Percentiles rank a stretch among this genome's conserved stretches.
phyloP scores from a whole-genome alignment of 2,888 invertebrate species.

The Macaria liturata region DNA sequence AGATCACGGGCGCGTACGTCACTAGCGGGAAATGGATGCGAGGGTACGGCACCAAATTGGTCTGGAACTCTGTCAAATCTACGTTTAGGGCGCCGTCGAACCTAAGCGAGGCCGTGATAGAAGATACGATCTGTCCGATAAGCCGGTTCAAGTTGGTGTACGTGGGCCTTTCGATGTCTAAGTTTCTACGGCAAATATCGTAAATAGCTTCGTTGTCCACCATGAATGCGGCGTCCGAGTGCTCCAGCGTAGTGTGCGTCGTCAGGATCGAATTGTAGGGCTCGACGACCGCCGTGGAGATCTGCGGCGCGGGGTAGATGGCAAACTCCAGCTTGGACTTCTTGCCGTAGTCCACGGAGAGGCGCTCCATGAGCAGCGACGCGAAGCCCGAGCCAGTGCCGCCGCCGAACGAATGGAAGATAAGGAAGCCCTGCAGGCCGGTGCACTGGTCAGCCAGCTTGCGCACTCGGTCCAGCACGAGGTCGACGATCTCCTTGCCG shows the following conservation, averaged over 20 bases:
- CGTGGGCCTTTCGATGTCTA: slow-evolving; percentile 97
- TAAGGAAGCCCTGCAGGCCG: slow-evolving; percentile 94
- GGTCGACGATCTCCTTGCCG: slow-evolving; percentile 96
- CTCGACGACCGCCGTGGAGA: slow-evolving; percentile 95
- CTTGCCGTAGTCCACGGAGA: slow-evolving; percentile 97
- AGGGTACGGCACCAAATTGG: slow-evolving; percentile 96
- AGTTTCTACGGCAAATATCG: slow-evolving; percentile 95
- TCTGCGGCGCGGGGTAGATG: slow-evolving; percentile 97
- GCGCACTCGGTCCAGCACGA: slow-evolving; percentile 93
- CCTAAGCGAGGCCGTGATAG: slow-evolving; percentile 95
- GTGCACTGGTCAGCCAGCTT: slow-evolving; percentile 95
- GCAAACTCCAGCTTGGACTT: slow-evolving; percentile 97
- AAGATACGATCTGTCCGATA: slow-evolving; percentile 96
- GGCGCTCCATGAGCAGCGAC: slow-evolving; percentile 96
- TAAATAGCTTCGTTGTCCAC: slow-evolving; percentile 95
- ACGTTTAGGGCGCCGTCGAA: slow-evolving; percentile 97
- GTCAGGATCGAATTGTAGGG: slow-evolving; percentile 98
- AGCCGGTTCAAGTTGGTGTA: slow-evolving; percentile 97
- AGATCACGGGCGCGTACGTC: slow-evolving; percentile 95
- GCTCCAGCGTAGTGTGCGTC: slow-evolving; percentile 96
- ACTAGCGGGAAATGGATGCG: slow-evolving; percentile 97
- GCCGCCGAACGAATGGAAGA: slow-evolving; percentile 97
- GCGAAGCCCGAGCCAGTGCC: slow-evolving; percentile 98
- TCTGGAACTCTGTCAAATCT: slow-evolving; percentile 96
- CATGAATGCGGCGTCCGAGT: slow-evolving; percentile 98